A percentile compares a stretch with the other conserved stretches of the same genome.
Conservation (phyloP, 2,113 vertebrate genomes). For the Pelodiscus sinensis region DNA sequence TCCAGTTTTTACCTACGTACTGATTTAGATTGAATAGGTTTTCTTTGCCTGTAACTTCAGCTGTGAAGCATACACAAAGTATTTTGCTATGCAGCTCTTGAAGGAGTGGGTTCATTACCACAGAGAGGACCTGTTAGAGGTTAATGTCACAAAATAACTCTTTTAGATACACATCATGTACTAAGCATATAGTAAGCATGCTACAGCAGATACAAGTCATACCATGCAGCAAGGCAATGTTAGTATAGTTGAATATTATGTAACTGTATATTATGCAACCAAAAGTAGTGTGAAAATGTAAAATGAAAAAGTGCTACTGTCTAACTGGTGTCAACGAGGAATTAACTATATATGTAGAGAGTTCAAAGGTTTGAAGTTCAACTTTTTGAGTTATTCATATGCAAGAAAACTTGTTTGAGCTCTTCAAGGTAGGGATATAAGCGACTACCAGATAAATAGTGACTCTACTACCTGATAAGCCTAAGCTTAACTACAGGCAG, state of each 20-base stretch:
- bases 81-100: too few species aligned
- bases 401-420: neutral
- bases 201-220: neutral
- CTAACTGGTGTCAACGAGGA: neutral
- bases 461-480: neutral
- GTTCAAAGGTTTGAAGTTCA: neutral
- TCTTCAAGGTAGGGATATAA: too few species aligned
- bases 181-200: neutral
- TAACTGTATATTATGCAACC: neutral
- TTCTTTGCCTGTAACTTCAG: neutral
- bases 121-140: neutral
- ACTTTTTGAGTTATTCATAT: neutral
- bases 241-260: neutral
- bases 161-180: neutral
- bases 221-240: neutral
- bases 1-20: neutral
- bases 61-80: neutral
- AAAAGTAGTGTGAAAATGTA: neutral
- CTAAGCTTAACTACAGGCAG: too few species aligned
- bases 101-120: too few species aligned
- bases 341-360: neutral
- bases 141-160: neutral
- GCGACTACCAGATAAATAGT: neutral
- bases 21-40: neutral
- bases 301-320: neutral